phyloP scores from a whole-genome alignment of 2,888 invertebrate species.

The Hemaris fuciformis region DNA sequence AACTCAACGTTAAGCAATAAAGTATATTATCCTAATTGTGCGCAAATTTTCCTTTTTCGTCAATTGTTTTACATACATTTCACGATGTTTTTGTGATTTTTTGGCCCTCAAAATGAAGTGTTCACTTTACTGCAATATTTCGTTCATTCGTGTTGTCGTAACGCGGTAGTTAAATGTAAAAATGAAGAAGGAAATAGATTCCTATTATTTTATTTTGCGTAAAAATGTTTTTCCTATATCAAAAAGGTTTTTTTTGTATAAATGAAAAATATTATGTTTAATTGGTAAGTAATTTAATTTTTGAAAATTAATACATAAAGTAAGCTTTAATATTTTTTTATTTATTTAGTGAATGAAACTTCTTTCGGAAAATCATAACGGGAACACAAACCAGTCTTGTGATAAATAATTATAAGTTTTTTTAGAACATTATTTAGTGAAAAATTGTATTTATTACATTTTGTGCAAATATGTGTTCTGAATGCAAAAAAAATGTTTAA shows the following conservation, averaged over 20 bases:
- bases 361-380: constrained; percentile 42
- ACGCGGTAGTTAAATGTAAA: not conserved
- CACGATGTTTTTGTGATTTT: not conserved
- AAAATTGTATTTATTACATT: constrained; percentile 43
- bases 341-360: constrained; percentile 52
- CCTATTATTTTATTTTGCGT: not conserved
- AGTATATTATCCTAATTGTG: constrained; percentile 1
- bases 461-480: constrained; percentile 52
- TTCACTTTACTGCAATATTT: constrained; percentile 3
- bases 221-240: constrained; percentile 20
- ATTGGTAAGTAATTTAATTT: constrained; percentile 23
- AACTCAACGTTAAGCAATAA: not conserved
- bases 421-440: constrained; percentile 40
- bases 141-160: not conserved
- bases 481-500: constrained; percentile 43
- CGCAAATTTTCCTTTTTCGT: not conserved
- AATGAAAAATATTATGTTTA: constrained; percentile 12
- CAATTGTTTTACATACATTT: not conserved
- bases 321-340: constrained; percentile 69
- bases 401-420: constrained; percentile 73
- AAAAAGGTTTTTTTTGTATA: constrained; percentile 11
- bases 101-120: not conserved
- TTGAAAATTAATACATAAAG: constrained; percentile 32
- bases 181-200: not conserved
- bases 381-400: constrained; percentile 74